Evolutionary conservation across 2,797 vertebrate genomes (phyloP), one percentile per base, ranked within the genome.

Genomic region (Poecilia velifera): DNA sequence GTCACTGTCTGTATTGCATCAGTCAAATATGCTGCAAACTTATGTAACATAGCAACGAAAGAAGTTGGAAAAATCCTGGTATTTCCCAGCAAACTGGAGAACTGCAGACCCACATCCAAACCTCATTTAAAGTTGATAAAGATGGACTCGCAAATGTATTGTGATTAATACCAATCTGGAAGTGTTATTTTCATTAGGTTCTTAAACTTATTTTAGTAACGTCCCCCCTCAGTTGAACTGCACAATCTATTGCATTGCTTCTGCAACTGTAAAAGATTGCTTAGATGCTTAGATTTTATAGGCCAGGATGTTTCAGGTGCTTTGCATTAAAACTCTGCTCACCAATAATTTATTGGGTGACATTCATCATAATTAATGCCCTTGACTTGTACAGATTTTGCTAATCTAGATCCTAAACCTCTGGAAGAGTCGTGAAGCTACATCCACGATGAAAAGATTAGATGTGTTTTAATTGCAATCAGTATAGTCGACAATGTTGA

Each of bases 1-100:
- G 87, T 83, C 81, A 53, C 76, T 76, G 83, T 76, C 73, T 74
- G 78, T 49, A 57, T 90, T 92, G 86, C 91, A 86, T 86, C 88
- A 89, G 84, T 82, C 81, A 78, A 59, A 55, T 72, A 80, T 83
- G 75, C 74, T 84, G 74, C 72, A 86, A 80, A 88, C 72, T 81
- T 79, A 84, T 82, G 47, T 77, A 87, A 87, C 39, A 28, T 66
- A 16, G 81, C 43, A 78, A 74, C 76, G 20, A 74, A 25, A 74
- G 74, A 76, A 51, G 36, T 41, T 43, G 34, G 47, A 79, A 55
- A 81, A 78, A 76, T 34, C 36, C 12, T 34, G 39, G 76, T 36
- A 77, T 53, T 70, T 12, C 2, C 34, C 71, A 76, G 75, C 76
- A 80, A 78, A 39, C 76, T 72, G 31, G 36, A 82, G 36, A 57